Base-by-base conservation (phyloP, 2,113 vertebrate genomes). In the Speoplatyrhinus poulsoni region DNA sequence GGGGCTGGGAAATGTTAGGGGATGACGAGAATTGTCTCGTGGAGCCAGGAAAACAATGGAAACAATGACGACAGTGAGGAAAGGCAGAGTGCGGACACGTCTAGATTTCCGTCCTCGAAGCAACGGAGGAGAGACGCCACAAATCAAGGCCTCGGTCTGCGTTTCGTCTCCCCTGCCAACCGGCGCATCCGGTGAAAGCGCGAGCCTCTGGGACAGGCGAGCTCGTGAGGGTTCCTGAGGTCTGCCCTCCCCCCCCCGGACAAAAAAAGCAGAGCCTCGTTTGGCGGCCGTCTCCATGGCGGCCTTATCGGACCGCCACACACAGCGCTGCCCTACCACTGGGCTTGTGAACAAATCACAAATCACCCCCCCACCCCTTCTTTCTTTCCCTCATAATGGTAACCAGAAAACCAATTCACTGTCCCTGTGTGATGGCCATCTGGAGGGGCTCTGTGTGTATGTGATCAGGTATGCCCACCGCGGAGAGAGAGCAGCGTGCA, bases 371-470 rank as follows among this genome's bases (percentile, higher is more conserved):
- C 16, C 16, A 19, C 13, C 52, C 47, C 54, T 70, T 65, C 62
- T 61, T 50, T n/a, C 57, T 65, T 60, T 52, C 74, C 75, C 74
- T 84, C 76, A 81, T 76, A 74, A 85, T 75, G 75, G 73, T 75
- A 67, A 58, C 82, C 76, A 80, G 49, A 75, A 60, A 82, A 85
- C 76, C 67, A 79, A 82, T 82, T 73, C 79, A 79, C 76, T 83
- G 87, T 82, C 82, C 77, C 71, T 79, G 72, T 63, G 56, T 70
- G 78, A 77, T 59, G 71, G 79, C 88, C 89, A 91, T 89, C 87
- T 90, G 88, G 86, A 89, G 75, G 67, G 59, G 50, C 70, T 60
- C 46, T 60, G 50, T 48, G 32, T 52, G 9, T 36, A 15, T 41
- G 16, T 3, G 48, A 55, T 68, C 76, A 88, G 82, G 78, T 88